phyloP scores from a whole-genome alignment of 2,888 invertebrate species.

The Drosophila lutescens region DNA sequence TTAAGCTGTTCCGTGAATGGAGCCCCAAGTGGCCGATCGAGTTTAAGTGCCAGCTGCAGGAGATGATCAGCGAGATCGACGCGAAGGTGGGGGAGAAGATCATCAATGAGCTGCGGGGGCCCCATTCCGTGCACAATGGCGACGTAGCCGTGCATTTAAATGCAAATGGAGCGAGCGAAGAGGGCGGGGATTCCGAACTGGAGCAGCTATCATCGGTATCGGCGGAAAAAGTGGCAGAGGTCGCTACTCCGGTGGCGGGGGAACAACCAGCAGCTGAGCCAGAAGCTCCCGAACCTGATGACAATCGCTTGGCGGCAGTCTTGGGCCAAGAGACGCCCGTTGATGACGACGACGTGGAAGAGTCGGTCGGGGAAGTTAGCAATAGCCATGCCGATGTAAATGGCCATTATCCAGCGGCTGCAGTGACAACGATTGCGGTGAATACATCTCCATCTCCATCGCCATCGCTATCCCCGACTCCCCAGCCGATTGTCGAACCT shows the following conservation, averaged over 20 bases:
- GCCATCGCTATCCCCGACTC: conserved; percentile 40
- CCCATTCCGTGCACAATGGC: conserved; percentile 67
- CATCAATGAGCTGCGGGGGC: conserved; percentile 85
- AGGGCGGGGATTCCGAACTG: conserved; percentile 49
- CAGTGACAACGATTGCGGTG: conserved; percentile 72
- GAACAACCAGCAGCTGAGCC: conserved; percentile 12
- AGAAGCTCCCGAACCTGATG: conserved; percentile 50
- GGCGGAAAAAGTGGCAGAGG: conserved; percentile 26
- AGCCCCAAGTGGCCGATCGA: conserved; percentile 91
- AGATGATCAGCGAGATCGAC: conserved; percentile 89
- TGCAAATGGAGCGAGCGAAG: conserved; percentile 67
- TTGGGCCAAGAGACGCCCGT: conserved; percentile 78
- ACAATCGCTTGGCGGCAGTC: conserved; percentile 72
- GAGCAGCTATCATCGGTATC: conserved; percentile 35
- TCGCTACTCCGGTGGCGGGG: conserved; percentile 10
- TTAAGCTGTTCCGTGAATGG: conserved; percentile 94
- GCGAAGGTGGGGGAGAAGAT: conserved; percentile 89
- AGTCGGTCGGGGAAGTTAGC: conserved; percentile 28
- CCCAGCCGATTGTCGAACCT: conserved; percentile 64
- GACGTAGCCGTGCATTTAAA: conserved; percentile 61
- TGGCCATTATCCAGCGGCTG: conserved; percentile 53
- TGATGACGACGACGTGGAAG: conserved; percentile 54
- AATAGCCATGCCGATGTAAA: conserved; percentile 59
- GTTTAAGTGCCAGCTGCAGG: conserved; percentile 89
- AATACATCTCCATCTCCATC: conserved; percentile 54